phyloP scores from a whole-genome alignment of 2,797 vertebrate species.

The Numenius phaeopus region DNA sequence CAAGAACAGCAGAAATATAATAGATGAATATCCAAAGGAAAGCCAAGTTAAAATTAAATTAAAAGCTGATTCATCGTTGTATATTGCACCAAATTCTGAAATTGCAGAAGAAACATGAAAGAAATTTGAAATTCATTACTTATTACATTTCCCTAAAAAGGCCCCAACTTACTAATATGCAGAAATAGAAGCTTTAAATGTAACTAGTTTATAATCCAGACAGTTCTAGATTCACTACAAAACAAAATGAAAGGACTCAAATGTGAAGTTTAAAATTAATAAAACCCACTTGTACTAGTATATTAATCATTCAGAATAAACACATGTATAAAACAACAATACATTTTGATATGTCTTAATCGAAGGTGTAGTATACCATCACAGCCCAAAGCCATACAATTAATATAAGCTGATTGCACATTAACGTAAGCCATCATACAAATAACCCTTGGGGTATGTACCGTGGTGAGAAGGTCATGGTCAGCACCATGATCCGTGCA shows the following conservation, averaged over 20 bases:
- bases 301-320: background rate
- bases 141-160: background rate
- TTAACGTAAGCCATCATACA: background rate
- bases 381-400: background rate
- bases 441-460: background rate
- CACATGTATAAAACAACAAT: background rate
- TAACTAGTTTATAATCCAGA: background rate
- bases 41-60: background rate
- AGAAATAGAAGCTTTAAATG: background rate
- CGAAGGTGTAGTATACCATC: background rate
- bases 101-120: background rate
- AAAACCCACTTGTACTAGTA: background rate
- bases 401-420: background rate
- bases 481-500: background rate
- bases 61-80: background rate
- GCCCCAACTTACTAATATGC: background rate
- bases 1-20: background rate
- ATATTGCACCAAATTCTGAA: background rate
- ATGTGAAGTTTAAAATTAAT: background rate
- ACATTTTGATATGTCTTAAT: background rate
- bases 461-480: background rate
- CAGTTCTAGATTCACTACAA: background rate
- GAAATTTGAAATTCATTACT: background rate
- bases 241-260: background rate
- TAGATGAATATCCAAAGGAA: background rate